Base-by-base conservation (phyloP, 2,888 invertebrate species). In the Arctia plantaginis region DNA sequence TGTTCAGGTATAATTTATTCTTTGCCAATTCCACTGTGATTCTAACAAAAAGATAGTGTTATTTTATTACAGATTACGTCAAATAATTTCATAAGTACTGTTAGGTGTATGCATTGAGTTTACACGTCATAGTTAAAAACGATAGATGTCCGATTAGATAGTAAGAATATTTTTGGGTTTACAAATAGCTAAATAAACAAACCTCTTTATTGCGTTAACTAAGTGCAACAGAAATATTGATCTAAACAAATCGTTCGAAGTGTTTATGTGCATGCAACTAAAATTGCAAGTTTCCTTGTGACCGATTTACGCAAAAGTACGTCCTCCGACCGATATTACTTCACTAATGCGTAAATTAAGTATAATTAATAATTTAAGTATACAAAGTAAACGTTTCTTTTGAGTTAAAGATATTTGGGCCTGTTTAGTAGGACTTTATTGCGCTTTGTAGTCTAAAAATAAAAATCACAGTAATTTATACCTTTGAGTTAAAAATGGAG, bases 281-380 rank as follows among this genome's bases (percentile, higher is more conserved):
- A 88, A 91, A 90, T 87, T 86, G 76, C 84, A 20, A 67, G 77
- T 88, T 88, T 90, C 89, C 88, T 85, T 77, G 83, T 83, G 77
- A 85, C 82, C 84, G 85, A 85, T 90, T 92, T 91, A 79, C 90
- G 90, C 85, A 90, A 89, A 87, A 80, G 75, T 67, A 82, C 80
- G 87, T 90, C 91, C 91, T 90, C 89, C 88, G 77, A 79, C 44
- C 74, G 66, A 79, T 75, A 85, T 87, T 89, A 79, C 85, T 73
- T 80, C 88, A 87, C 76, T 66, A 72, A 83, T 75, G 77, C n/a
- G n/a, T n/a, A n/a, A n/a, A n/a, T n/a, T n/a, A n/a, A n/a, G n/a
- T n/a, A n/a, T n/a, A n/a, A n/a, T n/a, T 78, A 81, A 83, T 71
- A 77, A 85, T 85, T n/a, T 78, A 62, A 76, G 33, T 69, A 30